Conservation (phyloP, 1,140 invertebrate species). For the Penaeus vannamei region DNA sequence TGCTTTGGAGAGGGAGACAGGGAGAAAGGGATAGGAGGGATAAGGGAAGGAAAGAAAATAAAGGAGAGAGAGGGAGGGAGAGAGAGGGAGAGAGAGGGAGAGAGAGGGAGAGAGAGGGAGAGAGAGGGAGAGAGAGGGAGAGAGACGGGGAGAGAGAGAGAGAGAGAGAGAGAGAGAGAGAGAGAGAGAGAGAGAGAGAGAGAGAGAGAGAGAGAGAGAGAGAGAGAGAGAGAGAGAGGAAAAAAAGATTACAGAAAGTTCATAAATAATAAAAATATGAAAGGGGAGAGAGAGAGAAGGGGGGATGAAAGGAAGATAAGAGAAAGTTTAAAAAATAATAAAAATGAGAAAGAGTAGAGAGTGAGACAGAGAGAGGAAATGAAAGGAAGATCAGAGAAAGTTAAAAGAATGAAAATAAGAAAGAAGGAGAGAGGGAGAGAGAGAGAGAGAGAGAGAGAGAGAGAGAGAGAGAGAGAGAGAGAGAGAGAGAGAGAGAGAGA, state of each 20-base stretch:
- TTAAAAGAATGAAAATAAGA: background rate
- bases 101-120: background rate
- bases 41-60: background rate
- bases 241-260: background rate
- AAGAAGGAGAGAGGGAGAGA: background rate
- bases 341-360: background rate
- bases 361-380: background rate
- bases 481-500: background rate
- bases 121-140: background rate
- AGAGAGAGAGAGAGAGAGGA: background rate
- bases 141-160: conserved; percentile 5
- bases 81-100: background rate
- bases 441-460: background rate
- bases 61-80: background rate
- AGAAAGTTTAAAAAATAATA: no score
- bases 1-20: background rate
- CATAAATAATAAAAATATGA: no score
- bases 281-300: background rate
- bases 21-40: background rate
- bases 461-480: background rate
- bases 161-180: background rate
- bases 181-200: background rate
- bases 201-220: background rate
- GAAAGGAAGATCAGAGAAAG: background rate
- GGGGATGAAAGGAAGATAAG: background rate